phyloP scores from a whole-genome alignment of 1,140 invertebrate species.

The Luehdorfia chinensis region DNA sequence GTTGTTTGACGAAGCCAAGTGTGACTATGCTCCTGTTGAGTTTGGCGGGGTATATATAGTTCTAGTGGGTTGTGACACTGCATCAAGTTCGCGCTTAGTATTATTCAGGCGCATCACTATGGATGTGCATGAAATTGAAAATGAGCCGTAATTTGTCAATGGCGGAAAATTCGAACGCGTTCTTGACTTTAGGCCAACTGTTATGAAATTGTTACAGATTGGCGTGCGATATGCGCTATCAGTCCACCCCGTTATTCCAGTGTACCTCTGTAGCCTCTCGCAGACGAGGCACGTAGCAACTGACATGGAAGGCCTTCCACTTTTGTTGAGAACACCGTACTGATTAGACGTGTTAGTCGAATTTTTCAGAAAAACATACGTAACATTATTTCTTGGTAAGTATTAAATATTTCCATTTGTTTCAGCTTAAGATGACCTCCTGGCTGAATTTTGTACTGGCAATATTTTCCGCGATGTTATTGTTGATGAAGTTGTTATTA shows the following conservation, averaged over 20 bases:
- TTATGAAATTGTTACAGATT: slow-evolving; percentile 50
- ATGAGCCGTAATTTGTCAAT: slow-evolving; percentile 70
- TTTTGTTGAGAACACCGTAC: background rate
- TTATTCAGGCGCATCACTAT: slow-evolving; percentile 55
- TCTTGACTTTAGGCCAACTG: slow-evolving; percentile 64
- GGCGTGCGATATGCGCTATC: slow-evolving; percentile 1
- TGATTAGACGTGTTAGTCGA: background rate
- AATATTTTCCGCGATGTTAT: no score
- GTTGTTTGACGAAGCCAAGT: slow-evolving; percentile 45
- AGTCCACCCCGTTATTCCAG: no score
- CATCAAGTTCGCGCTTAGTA: slow-evolving; percentile 62
- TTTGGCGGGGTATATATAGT: slow-evolving; percentile 58
- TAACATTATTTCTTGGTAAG: no score
- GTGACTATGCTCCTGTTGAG: slow-evolving; percentile 54
- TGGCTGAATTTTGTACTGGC: no score
- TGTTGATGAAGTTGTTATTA: no score
- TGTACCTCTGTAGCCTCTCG: no score
- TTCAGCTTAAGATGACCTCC: no score
- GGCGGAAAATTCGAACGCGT: slow-evolving; percentile 59
- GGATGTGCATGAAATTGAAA: slow-evolving; percentile 66
- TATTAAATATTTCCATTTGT: no score
- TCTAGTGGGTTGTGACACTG: slow-evolving; percentile 51
- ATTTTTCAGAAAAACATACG: no score
- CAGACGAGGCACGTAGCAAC: no score
- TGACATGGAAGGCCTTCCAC: no score